A percentile compares a stretch with the other conserved stretches of the same genome.
These are phyloP conservation scores for Eptatretus atami DNA, from an alignment of 2,797 vertebrate species.

Conservation along the genomic window DNA sequence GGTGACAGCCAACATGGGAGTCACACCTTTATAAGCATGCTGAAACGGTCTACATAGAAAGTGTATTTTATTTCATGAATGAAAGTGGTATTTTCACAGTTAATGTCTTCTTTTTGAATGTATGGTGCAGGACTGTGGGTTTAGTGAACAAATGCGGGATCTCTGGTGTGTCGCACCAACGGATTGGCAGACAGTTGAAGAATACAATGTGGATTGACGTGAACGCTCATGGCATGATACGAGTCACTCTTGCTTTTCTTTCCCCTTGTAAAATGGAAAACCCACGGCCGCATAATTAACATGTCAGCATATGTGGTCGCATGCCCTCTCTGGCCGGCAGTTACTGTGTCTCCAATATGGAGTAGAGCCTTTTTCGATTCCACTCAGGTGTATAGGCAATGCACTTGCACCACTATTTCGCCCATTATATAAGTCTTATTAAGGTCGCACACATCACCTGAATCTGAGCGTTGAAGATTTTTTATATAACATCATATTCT, in stretches of 20 bases:
- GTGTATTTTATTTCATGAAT: no score
- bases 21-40: no score
- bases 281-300: constrained; percentile 39
- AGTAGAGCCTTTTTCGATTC: constrained; percentile 41
- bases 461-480: no score
- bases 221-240: constrained; percentile 42
- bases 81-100: no score
- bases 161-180: constrained; percentile 51
- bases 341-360: constrained; percentile 40
- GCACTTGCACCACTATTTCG: neutral
- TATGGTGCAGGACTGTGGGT: constrained; percentile 36
- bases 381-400: constrained; percentile 54
- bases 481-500: no score
- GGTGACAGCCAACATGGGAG: no score
- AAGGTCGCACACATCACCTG: no score
- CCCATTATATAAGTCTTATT: no score
- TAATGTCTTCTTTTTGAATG: no score
- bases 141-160: constrained; percentile 77
- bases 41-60: no score
- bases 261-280: constrained; percentile 38
- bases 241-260: constrained; percentile 40
- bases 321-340: constrained; percentile 25
- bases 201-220: constrained; percentile 39
- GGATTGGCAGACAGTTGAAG: constrained; percentile 48
- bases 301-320: constrained; percentile 32